phyloP scores from a whole-genome alignment of 2,888 invertebrate genomes.

The Ectobius pallidus region DNA sequence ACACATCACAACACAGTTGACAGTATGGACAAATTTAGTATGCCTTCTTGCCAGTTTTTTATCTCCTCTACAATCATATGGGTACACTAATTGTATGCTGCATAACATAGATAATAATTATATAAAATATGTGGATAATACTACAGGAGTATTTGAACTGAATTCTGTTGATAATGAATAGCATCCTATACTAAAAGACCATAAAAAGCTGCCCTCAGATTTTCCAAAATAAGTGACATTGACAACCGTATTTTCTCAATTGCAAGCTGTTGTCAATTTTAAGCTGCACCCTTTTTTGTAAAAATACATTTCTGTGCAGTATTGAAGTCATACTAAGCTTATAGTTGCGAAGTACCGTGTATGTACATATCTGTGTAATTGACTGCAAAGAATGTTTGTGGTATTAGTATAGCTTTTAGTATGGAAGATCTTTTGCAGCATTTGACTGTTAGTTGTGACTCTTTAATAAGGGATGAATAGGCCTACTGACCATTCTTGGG shows the following conservation, averaged over 20 bases:
- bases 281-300: not conserved
- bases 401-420: not conserved
- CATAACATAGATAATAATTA: no score
- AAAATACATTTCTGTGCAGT: not conserved
- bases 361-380: not conserved
- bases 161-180: constrained; percentile 9
- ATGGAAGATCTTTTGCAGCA: not conserved
- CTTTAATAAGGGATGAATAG: not conserved
- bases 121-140: no score
- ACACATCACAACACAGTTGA: no score
- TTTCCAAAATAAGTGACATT: not conserved
- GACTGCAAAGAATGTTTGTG: not conserved
- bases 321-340: not conserved
- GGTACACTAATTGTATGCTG: no score
- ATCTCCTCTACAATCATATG: no score
- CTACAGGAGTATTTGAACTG: no score
- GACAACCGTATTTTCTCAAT: not conserved
- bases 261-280: not conserved
- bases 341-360: not conserved
- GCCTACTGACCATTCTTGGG: not conserved
- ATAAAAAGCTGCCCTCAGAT: not conserved
- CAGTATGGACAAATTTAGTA: no score
- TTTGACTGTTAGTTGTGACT: not conserved
- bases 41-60: no score
- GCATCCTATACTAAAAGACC: not conserved